phyloP scores from a whole-genome alignment of 1,140 invertebrate genomes.

The Drosophila littoralis region DNA sequence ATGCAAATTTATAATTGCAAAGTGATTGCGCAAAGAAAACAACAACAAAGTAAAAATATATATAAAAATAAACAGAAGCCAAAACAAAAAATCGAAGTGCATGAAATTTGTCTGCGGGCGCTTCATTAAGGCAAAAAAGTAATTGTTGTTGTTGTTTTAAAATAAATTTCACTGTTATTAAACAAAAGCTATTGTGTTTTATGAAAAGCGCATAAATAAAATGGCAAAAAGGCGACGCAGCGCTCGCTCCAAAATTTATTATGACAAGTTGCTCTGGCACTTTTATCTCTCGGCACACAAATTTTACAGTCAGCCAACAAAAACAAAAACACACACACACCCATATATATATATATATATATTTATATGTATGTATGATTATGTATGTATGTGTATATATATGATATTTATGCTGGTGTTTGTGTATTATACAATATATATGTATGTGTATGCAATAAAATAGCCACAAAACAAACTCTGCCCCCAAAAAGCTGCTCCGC shows the following conservation, averaged over 20 bases:
- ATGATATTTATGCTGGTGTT: constrained; percentile 61
- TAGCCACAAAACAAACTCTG: constrained; percentile 75
- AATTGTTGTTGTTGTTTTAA: constrained; percentile 58
- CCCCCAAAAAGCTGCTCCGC: constrained; percentile 51
- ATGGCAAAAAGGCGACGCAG: constrained; percentile 71
- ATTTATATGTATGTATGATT: constrained; percentile 16
- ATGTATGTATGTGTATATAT: constrained; percentile 28
- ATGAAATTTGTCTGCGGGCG: constrained; percentile 63
- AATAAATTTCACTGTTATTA: constrained; percentile 79
- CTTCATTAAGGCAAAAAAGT: constrained; percentile 69
- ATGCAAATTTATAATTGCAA: constrained; percentile 76
- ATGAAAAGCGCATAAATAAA: constrained; percentile 82
- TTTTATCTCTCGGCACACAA: constrained; percentile 79
- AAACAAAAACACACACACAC: constrained; percentile 16
- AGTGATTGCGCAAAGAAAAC: constrained; percentile 26
- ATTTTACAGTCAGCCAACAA: constrained; percentile 54
- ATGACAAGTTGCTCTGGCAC: constrained; percentile 83
- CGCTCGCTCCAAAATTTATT: constrained; percentile 72
- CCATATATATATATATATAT: constrained; percentile 25
- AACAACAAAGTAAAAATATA: not conserved
- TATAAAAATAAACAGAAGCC: not conserved
- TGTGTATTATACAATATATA: constrained; percentile 71
- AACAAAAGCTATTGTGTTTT: constrained; percentile 83
- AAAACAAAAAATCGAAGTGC: constrained; percentile 59
- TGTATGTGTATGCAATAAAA: constrained; percentile 57